These are phyloP conservation scores for Himalopsyche anomala DNA, from an alignment of 2,888 invertebrate genomes.

Conservation along the genomic window DNA sequence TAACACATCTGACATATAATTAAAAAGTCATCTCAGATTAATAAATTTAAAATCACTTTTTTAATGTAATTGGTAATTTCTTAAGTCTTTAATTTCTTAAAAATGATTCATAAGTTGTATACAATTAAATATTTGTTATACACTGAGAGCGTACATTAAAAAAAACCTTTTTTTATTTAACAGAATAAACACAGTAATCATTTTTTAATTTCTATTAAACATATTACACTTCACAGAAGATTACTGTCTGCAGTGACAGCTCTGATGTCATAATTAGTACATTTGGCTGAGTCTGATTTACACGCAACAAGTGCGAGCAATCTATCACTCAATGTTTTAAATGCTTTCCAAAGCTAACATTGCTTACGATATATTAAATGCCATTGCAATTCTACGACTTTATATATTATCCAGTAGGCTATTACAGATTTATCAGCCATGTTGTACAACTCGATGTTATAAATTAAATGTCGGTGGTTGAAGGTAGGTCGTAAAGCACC, in stretches of 20 bases:
- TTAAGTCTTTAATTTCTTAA: too few relatives aligned
- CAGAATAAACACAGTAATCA: too few relatives aligned
- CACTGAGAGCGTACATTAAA: too few relatives aligned
- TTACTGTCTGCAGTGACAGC: background rate
- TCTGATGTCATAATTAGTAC: slow-evolving; percentile 31
- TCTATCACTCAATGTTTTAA: slow-evolving; percentile 11
- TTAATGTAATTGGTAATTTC: too few relatives aligned
- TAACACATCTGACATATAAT: too few relatives aligned
- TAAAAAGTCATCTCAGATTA: too few relatives aligned
- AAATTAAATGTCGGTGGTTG: too few relatives aligned
- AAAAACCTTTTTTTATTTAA: too few relatives aligned
- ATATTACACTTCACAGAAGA: background rate
- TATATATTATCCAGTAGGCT: background rate
- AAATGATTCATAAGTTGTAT: too few relatives aligned
- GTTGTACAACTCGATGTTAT: background rate
- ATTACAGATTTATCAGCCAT: background rate
- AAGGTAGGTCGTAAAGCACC: too few relatives aligned
- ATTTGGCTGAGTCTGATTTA: background rate
- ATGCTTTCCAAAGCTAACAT: slow-evolving; percentile 4
- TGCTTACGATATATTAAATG: background rate
- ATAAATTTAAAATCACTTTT: too few relatives aligned
- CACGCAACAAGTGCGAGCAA: background rate
- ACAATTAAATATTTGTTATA: too few relatives aligned
- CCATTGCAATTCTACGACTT: background rate
- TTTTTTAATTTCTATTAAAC: background rate